Evolutionary conservation across 1,140 invertebrate genomes (phyloP).

Genomic region (Zaprionus lachaisei): DNA sequence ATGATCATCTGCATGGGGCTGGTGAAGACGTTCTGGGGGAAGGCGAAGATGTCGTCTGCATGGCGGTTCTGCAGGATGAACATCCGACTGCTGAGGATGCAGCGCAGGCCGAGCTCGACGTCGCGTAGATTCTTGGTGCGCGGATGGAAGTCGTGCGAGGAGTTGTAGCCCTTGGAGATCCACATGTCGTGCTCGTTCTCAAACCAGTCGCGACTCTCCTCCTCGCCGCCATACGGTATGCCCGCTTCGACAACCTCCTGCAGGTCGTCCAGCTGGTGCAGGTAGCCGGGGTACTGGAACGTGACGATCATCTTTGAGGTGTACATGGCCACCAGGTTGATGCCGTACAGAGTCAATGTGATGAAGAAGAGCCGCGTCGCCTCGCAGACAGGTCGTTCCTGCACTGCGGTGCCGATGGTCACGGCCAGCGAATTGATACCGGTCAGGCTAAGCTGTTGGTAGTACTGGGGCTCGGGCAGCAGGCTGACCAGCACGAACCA

Average conservation of each 20-base stretch:
- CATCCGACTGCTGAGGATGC: constrained; percentile 75
- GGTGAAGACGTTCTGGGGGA: constrained; percentile 84
- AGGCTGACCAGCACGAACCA: constrained; percentile 85
- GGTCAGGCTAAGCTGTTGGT: constrained; percentile 82
- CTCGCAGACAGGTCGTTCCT: constrained; percentile 84
- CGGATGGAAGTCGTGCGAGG: constrained; percentile 78
- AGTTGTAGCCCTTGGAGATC: constrained; percentile 84
- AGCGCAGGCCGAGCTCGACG: constrained; percentile 82
- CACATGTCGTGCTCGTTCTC: constrained; percentile 85
- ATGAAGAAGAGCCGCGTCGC: constrained; percentile 85
- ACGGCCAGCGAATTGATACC: constrained; percentile 85
- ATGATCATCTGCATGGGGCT: constrained; percentile 85
- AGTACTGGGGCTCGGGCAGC: constrained; percentile 82
- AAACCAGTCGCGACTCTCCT: constrained; percentile 85
- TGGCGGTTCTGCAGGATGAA: constrained; percentile 66
- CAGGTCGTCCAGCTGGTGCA: constrained; percentile 85
- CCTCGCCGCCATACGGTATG: constrained; percentile 85
- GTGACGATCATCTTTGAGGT: constrained; percentile 86
- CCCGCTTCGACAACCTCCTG: constrained; percentile 84
- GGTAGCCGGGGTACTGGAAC: constrained; percentile 85
- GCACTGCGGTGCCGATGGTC: constrained; percentile 83
- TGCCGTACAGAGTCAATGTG: constrained; percentile 85
- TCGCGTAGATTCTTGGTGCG: constrained; percentile 76
- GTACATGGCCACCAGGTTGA: constrained; percentile 85
- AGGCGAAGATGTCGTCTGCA: constrained; percentile 83